Base-by-base conservation (phyloP, 1,140 invertebrate species). In the Centruroides sculpturatus region DNA sequence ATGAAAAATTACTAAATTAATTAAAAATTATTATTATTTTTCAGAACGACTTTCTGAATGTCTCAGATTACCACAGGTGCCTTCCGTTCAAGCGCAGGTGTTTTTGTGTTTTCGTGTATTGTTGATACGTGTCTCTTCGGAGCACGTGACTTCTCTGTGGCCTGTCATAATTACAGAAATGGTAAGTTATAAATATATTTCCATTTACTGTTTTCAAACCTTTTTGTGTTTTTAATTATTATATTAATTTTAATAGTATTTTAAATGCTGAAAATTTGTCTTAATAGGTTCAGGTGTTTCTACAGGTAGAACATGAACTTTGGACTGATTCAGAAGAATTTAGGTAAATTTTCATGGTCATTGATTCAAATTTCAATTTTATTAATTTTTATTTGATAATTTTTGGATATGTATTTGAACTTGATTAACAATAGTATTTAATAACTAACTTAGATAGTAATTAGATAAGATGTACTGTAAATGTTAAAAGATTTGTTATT, bases 111-210 rank as follows among this genome's bases (percentile, higher is more conserved):
- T 94, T 72, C 81, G 92, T 53, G 92, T 96, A 5, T 77, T 96
- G 50, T 77, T 96, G 7, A 71, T 94, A 54, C 77, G 91, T 59
- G 90, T 95, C 80, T 90, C 89, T 8, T 82, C 88, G 0, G 80
- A 87, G 63, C 85, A 91, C 67, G 82, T 95, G 4, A 91, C 88
- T 9, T 91, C 89, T 0, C 75, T 96, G 36, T 96, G 92, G 92
- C 92, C 92, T 6, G 87, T 89, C 50, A 91, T 96, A 68, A 89
- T 95, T 58, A 90, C 87, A 52, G 92, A 96, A 80, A 82, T 95
- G 77, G 87, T 80, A 65, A 57, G 23, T 23, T 23, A 23, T 23
- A 2, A 23, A 23, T 23, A 23, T 23, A 23, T 23, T 23, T 23
- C 23, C 23, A 23, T 23, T 23, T 48, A 34, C 8, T 53, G 23